These are phyloP conservation scores for Pristiophorus japonicus DNA, from an alignment of 2,113 vertebrate genomes.

Conservation along the genomic window DNA sequence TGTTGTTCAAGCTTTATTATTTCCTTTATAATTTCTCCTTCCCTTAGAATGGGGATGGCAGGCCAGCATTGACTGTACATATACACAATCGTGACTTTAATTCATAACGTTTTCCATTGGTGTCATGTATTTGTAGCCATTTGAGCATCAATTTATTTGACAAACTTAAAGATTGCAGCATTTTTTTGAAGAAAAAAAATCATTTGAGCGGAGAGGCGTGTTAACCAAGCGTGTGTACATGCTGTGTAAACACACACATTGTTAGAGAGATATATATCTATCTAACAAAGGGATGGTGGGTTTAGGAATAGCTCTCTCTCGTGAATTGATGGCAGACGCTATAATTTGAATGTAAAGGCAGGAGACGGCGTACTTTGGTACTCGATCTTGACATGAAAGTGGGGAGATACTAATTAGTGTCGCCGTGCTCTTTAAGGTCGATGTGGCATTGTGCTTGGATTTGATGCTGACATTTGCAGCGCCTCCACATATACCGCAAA, in stretches of 20 bases:
- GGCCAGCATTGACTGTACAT: neutral
- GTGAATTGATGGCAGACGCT: neutral
- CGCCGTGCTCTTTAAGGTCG: neutral
- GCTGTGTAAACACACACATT: neutral
- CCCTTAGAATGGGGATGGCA: neutral
- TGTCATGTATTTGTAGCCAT: neutral
- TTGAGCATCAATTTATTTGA: neutral
- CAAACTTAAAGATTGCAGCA: conserved; percentile 17
- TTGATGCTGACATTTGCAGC: neutral
- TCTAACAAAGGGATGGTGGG: neutral
- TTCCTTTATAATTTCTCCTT: neutral
- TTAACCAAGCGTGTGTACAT: conserved; percentile 22
- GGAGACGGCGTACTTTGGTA: neutral
- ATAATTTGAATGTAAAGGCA: neutral
- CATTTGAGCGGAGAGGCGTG: neutral
- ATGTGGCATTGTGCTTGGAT: neutral
- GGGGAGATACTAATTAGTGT: neutral
- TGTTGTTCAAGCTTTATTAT: conserved; percentile 19
- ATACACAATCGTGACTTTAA: neutral
- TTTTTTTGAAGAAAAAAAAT: neutral
- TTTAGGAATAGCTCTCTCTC: neutral
- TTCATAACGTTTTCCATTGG: neutral
- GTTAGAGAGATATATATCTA: too few relatives aligned
- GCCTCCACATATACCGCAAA: neutral
- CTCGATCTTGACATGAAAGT: neutral